Base-by-base conservation (phyloP, 2,113 vertebrate genomes). In the Lichenostomus cassidix region DNA sequence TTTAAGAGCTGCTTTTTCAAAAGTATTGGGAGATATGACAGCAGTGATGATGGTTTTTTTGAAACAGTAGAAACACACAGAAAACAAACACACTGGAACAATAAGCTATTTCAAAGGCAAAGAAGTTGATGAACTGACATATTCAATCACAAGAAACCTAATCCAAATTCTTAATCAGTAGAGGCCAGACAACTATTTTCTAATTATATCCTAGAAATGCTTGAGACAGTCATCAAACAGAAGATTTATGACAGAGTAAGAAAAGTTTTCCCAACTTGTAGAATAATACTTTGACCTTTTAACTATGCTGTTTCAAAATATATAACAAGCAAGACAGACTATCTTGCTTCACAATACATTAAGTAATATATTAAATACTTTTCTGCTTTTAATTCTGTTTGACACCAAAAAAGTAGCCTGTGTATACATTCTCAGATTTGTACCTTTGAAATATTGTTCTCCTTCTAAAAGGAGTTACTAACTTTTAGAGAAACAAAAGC, bases 11-110 rank as follows among this genome's bases (percentile, higher is more conserved):
- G 44, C 22, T 80, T 77, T 83, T 73, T 60, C 60, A 50, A 56
- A 96, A 15, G 25, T 42, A 5, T 42, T 50, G 71, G 27, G 29
- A 91, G 16, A 7, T 19, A 27, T 12, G 27, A 78, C 75, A 75
- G 62, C 33, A 76, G 31, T 2, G 2, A 21, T 0, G 0, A 16
- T 2, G 8, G 20, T 3, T 42, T 25, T 86, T 87, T 49, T 49
- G 3, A 53, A 91, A 68, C 17, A 64, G 20, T 2, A 47, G n/a
- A 63, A 53, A 53, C 19, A 53, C 28, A 78, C 3, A 29, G 16
- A 33, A 85, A 81, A 58, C 24, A 35, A 19, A 42, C 25, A 44
- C 15, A 71, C 0, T 3, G 39, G 73, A 87, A 68, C 13, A 60
- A 17, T n/a, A 50, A 63, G 7, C 18, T 81, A 35, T 15, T 59